A percentile compares a stretch with the other conserved stretches of the same genome.
These are phyloP conservation scores for Lamproptera curius DNA, from an alignment of 2,888 invertebrate species.

Conservation along the genomic window DNA sequence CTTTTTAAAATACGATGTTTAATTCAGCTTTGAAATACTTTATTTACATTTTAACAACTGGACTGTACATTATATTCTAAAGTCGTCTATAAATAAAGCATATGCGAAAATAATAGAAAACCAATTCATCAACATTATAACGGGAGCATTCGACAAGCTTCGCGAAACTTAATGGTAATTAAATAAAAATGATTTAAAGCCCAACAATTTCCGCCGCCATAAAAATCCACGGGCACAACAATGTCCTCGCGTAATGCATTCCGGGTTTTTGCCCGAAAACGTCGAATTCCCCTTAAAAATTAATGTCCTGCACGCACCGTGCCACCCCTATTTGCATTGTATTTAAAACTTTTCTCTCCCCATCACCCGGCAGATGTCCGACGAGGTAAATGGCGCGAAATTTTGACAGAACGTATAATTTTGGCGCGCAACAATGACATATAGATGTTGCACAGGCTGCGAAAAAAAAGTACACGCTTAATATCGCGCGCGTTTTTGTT, in stretches of 20 bases:
- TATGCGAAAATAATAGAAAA: too few species aligned
- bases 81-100: too few species aligned
- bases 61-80: too few species aligned
- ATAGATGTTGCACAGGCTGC: constrained; percentile 35
- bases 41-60: too few species aligned
- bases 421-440: constrained; percentile 61
- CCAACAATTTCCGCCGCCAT: too few species aligned
- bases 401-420: constrained; percentile 74
- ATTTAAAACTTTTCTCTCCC: constrained; percentile 57
- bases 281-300: constrained; percentile 70
- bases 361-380: constrained; percentile 61
- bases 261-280: constrained; percentile 66
- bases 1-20: too few species aligned
- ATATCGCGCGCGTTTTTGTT: constrained; percentile 55
- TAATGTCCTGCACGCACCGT: constrained; percentile 50
- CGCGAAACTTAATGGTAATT: background rate
- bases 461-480: constrained; percentile 58
- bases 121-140: too few species aligned
- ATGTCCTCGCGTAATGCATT: too few species aligned
- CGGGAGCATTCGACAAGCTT: too few species aligned
- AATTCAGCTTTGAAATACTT: too few species aligned
- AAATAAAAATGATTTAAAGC: too few species aligned
- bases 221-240: too few species aligned
- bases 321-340: constrained; percentile 75
- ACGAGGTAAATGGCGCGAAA: constrained; percentile 71